phyloP scores from a whole-genome alignment of 2,113 vertebrate species.

The Paedocypris sp. region DNA sequence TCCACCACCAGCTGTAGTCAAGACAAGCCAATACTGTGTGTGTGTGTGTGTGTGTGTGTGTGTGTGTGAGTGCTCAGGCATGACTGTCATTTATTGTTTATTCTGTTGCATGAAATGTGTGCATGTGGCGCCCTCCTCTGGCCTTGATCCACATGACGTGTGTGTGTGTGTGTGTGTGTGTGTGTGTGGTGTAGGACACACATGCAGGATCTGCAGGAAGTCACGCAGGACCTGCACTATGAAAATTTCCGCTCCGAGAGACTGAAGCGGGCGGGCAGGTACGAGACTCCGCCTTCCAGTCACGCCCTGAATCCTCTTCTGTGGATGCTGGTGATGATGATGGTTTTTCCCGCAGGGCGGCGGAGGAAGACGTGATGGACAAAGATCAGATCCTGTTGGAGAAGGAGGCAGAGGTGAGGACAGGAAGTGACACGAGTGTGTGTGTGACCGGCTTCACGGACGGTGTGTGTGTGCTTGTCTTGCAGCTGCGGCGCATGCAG shows the following conservation, averaged over 20 bases:
- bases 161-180: not conserved
- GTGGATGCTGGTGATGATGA: not conserved
- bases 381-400: conserved; percentile 88
- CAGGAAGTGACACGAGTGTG: not conserved
- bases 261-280: conserved; percentile 77
- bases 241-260: conserved; percentile 86
- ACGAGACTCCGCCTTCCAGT: conserved; percentile 18
- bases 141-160: not conserved
- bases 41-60: too few species aligned
- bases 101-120: not conserved
- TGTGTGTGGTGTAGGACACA: conserved; percentile 56
- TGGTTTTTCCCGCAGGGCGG: conserved; percentile 54
- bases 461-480: conserved; percentile 3
- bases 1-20: too few species aligned
- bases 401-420: conserved; percentile 84
- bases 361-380: conserved; percentile 79
- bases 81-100: too few species aligned
- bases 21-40: too few species aligned
- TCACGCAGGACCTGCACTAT: conserved; percentile 80
- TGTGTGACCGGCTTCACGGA: not conserved
- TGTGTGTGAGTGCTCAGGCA: too few species aligned
- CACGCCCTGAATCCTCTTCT: not conserved
- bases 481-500: conserved; percentile 76
- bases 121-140: conserved; percentile 12
- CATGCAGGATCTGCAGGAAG: conserved; percentile 84